phyloP scores from a whole-genome alignment of 2,113 vertebrate genomes.

The Octodon degus region DNA sequence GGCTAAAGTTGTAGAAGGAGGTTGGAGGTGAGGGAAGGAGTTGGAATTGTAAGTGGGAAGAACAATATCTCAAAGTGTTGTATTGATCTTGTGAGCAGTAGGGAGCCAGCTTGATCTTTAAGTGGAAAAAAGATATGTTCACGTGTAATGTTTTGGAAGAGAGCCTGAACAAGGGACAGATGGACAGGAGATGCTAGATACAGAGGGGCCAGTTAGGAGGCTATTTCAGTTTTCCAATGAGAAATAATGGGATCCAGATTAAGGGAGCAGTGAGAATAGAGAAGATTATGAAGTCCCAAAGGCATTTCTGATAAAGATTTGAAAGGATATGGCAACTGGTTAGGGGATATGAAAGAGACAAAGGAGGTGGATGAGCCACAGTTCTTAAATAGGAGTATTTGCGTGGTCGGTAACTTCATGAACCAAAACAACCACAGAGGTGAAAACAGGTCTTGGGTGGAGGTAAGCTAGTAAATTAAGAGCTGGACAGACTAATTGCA shows the following conservation, averaged over 20 bases:
- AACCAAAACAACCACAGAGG: background rate
- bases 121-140: background rate
- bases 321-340: background rate
- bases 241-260: background rate
- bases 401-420: background rate
- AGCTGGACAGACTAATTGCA: background rate
- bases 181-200: background rate
- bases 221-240: background rate
- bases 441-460: background rate
- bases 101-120: background rate
- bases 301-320: background rate
- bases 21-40: background rate
- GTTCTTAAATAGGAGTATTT: background rate
- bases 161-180: background rate
- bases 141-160: background rate
- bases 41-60: background rate
- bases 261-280: background rate
- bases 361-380: background rate
- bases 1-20: background rate
- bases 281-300: background rate
- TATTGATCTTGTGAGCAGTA: background rate
- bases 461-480: constrained; percentile 27
- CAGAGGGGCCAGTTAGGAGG: background rate
- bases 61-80: background rate
- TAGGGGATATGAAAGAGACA: background rate